Evolutionary conservation across 2,113 vertebrate genomes (phyloP).

Genomic region (Microcebus lehilahytsara): DNA sequence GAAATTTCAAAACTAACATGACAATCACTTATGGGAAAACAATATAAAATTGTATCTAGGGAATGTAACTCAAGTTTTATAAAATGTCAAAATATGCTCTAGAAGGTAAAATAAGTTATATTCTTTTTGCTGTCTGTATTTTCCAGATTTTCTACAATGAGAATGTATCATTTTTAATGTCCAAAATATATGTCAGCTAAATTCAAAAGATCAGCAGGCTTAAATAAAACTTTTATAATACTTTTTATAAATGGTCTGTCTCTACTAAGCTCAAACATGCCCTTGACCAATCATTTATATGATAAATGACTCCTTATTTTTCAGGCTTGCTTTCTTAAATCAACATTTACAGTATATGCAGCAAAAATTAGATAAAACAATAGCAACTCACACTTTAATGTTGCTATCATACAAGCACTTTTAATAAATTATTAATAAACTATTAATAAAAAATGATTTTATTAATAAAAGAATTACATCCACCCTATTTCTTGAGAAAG

Average conservation of each 20-base stretch:
- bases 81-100: not conserved
- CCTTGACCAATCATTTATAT: not conserved
- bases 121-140: not conserved
- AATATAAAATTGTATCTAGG: not conserved
- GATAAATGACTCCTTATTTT: not conserved
- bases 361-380: conserved; percentile 1
- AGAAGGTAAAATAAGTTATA: not conserved
- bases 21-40: not conserved
- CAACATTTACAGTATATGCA: conserved; percentile 13
- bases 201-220: not conserved
- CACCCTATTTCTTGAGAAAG: not conserved
- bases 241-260: not conserved
- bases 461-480: not conserved
- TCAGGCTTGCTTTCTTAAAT: not conserved
- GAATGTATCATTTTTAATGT: not conserved
- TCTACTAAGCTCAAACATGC: not conserved
- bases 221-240: not conserved
- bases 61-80: not conserved
- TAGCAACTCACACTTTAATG: not conserved
- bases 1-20: not conserved
- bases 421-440: not conserved
- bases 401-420: not conserved
- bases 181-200: not conserved
- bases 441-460: not conserved
- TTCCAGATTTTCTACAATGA: not conserved